Percentiles rank a stretch among this genome's conserved stretches.
phyloP scores from a whole-genome alignment of 2,888 invertebrate genomes.

The Tridacna gigas region DNA sequence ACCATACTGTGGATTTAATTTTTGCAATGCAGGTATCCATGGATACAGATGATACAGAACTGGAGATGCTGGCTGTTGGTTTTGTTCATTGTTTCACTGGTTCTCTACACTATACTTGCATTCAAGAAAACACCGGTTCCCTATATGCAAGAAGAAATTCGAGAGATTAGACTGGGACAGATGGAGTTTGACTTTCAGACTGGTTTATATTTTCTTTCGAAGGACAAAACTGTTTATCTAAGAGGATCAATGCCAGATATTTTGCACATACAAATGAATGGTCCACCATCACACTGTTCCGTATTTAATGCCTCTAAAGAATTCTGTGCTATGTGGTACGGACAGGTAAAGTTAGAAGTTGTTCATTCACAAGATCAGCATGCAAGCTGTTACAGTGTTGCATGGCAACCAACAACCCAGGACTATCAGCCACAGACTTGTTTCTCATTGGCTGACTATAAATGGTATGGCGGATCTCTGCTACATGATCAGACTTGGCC shows the following conservation, averaged over 20 bases:
- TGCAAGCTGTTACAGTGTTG: slow-evolving; percentile 63
- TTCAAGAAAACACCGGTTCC: slow-evolving; percentile 56
- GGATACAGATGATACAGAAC: slow-evolving; percentile 56
- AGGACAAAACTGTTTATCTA: slow-evolving; percentile 48
- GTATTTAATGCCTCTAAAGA: slow-evolving; percentile 48
- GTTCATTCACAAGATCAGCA: slow-evolving; percentile 49
- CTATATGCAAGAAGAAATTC: slow-evolving; percentile 60
- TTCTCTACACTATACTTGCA: slow-evolving; percentile 56
- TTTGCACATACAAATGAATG: slow-evolving; percentile 37
- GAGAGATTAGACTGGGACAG: slow-evolving; percentile 58
- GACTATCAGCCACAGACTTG: slow-evolving; percentile 69
- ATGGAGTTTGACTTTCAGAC: slow-evolving; percentile 71
- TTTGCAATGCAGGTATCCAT: slow-evolving; percentile 55
- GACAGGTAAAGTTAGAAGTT: slow-evolving; percentile 65
- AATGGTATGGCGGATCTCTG: slow-evolving; percentile 94
- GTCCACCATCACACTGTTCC: slow-evolving; percentile 55
- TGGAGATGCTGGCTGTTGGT: slow-evolving; percentile 56
- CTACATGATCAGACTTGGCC: slow-evolving; percentile 93
- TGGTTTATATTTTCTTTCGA: slow-evolving; percentile 63
- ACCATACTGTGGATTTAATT: not conserved
- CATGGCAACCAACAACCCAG: slow-evolving; percentile 64
- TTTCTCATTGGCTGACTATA: slow-evolving; percentile 74
- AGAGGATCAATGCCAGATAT: slow-evolving; percentile 59
- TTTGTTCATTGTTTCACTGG: slow-evolving; percentile 42
- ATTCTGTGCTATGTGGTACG: slow-evolving; percentile 65